Evolutionary conservation across 2,113 vertebrate species (phyloP).

Genomic region (Upupa epops): DNA sequence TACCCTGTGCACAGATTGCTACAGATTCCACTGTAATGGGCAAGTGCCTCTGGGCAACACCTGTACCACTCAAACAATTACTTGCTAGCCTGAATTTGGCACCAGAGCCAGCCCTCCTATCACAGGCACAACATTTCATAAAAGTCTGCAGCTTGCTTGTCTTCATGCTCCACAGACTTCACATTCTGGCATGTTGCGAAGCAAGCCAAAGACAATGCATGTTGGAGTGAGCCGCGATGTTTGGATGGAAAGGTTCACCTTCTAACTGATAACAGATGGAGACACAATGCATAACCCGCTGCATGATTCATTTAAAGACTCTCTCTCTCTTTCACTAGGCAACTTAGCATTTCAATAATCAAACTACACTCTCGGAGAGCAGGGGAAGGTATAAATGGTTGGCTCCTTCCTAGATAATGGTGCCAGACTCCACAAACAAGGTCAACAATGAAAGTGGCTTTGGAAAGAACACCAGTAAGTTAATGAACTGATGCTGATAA

Average conservation of each 20-base stretch:
- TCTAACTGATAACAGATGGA: background rate
- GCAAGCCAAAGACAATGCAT: background rate
- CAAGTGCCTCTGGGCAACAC: background rate
- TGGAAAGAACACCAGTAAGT: background rate
- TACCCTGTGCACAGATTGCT: background rate
- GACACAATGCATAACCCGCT: background rate
- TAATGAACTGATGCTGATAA: constrained; percentile 7
- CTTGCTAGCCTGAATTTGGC: background rate
- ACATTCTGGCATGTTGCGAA: background rate
- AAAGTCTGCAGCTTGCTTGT: background rate
- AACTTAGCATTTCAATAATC: background rate
- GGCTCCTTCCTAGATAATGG: background rate
- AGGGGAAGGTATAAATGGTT: background rate
- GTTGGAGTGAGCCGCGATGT: background rate
- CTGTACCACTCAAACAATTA: background rate
- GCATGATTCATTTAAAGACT: background rate
- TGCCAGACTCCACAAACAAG: background rate
- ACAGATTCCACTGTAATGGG: background rate
- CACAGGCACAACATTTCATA: background rate
- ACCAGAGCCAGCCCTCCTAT: background rate
- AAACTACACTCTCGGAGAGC: background rate
- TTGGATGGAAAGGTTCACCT: constrained; percentile 3
- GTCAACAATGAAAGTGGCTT: background rate
- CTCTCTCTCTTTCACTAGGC: background rate
- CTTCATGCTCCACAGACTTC: background rate